A percentile compares a stretch with the other conserved stretches of the same genome.
Conservation (phyloP, 2,113 vertebrate species). For the Athene cunicularia region DNA sequence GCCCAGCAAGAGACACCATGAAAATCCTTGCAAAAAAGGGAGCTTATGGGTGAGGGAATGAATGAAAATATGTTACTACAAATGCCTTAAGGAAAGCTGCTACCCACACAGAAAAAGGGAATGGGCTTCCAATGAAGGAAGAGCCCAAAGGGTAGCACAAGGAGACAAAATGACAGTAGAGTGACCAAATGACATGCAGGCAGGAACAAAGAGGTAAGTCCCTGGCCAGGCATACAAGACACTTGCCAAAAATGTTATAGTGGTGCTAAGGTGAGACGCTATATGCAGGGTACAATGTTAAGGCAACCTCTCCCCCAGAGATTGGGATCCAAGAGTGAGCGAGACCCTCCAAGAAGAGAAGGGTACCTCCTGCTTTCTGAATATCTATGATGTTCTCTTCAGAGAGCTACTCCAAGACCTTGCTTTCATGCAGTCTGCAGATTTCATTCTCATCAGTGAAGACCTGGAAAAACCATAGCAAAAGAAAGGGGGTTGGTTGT, state of each 20-base stretch:
- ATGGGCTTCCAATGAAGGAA: neutral
- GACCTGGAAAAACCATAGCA: neutral
- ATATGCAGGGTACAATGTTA: neutral
- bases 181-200: neutral
- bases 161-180: neutral
- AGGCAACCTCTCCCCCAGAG: neutral
- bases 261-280: neutral
- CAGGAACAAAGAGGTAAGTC: neutral
- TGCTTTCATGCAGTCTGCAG: neutral
- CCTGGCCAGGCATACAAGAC: fast-evolving
- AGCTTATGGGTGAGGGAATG: neutral
- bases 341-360: neutral
- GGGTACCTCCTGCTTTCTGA: neutral
- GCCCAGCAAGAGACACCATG: neutral
- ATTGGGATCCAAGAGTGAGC: neutral
- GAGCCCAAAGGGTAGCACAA: neutral
- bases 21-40: neutral
- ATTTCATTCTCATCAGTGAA: neutral
- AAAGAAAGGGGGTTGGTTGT: neutral
- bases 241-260: neutral
- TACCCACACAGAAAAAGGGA: neutral
- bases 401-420: neutral
- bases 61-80: neutral
- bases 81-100: neutral
- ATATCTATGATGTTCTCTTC: neutral